Percentiles rank a stretch among this genome's conserved stretches.
Conservation (phyloP, 2,113 vertebrate genomes). For the Capreolus pygargus region DNA sequence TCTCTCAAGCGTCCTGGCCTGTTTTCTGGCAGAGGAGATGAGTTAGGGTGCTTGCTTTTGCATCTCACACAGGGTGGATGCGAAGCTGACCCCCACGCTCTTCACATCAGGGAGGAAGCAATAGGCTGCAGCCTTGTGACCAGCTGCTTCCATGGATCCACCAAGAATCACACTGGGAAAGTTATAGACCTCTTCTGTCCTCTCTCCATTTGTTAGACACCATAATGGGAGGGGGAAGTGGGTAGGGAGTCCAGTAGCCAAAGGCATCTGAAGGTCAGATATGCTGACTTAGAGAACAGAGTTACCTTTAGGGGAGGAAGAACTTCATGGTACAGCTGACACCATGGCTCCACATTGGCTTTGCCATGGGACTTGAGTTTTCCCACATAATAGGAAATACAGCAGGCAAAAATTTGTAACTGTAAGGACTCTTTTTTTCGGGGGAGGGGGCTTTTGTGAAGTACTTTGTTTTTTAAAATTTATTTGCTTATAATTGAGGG, state of each 20-base stretch:
- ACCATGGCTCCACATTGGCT: background rate
- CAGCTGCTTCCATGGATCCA: background rate
- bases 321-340: background rate
- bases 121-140: background rate
- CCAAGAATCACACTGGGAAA: background rate
- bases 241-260: background rate
- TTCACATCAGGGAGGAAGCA: background rate
- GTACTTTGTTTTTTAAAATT: background rate
- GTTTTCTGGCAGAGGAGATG: background rate
- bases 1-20: background rate
- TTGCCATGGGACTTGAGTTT: background rate
- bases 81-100: background rate
- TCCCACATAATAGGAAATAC: background rate
- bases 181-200: background rate
- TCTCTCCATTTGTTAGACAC: background rate
- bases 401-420: background rate
- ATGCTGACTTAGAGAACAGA: background rate
- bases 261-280: background rate
- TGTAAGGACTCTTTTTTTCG: background rate
- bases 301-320: background rate
- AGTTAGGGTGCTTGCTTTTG: background rate
- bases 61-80: background rate
- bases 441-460: background rate
- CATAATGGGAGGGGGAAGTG: accelerated
- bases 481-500: background rate